Evolutionary conservation across 2,888 invertebrate genomes (phyloP), one percentile per base, ranked within the genome.

Genomic region (Seira sanloemensis): DNA sequence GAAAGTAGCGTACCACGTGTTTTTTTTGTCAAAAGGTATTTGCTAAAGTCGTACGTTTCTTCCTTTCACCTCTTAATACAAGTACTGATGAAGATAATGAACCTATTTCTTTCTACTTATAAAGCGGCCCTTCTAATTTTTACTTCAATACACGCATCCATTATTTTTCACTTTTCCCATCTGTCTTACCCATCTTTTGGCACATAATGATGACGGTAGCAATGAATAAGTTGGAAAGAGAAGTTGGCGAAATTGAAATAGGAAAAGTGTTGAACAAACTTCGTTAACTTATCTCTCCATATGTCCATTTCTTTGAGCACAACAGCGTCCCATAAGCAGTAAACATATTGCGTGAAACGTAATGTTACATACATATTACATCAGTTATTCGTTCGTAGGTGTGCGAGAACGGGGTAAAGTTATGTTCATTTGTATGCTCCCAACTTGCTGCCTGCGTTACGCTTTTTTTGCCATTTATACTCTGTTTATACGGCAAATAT

Each of bases 201-300:
- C n/a, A 23, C 7, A 62, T n/a, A 21, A 23, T 4, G 23, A 62
- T 62, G 62, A 62, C 23, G n/a, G 19, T 2, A 62, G 21, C 62
- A 21, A n/a, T 62, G 62, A 62, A 62, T 62, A 23, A 62, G 62
- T 62, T 5, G 37, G 37, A 37, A 12, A 37, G 12, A 5, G 21
- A 62, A 62, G 21, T 62, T 21, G 62, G 4, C 19, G 62, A 62
- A 62, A 62, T 62, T 62, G 62, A 62, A 62, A 62, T 62, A 21
- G 2, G 54, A 16, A 50, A 72, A 72, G 50, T 72, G 72, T n/a
- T 72, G 37, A 72, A 72, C 72, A 72, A 72, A 72, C 50, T 72
- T 71, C 19, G 46, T 71, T 71, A 71, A 71, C 69, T 71, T 68
- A 68, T 68, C 68, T 25, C 16, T 1, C 26, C 69, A 46, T 18